These are phyloP conservation scores for Mormyrops boulengeri DNA, from an alignment of 2,797 vertebrate species.

Conservation along the genomic window DNA sequence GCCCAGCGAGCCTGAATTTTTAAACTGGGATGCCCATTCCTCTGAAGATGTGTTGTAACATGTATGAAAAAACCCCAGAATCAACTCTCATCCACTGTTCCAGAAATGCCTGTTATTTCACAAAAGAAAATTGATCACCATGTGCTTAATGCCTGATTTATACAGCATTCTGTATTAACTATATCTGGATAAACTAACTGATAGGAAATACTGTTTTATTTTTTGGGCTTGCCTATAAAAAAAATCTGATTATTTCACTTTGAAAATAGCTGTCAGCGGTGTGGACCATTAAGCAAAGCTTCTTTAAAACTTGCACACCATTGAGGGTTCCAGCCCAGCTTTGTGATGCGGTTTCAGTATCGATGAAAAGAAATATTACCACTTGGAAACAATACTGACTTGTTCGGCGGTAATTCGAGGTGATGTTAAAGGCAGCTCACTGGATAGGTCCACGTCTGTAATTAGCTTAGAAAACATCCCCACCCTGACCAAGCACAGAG, in stretches of 20 bases:
- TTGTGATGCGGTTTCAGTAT: background rate
- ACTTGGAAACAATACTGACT: constrained; percentile 11
- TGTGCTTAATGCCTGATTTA: background rate
- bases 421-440: background rate
- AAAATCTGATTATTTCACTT: background rate
- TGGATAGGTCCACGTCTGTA: background rate
- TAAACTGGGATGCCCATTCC: background rate
- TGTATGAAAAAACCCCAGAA: background rate
- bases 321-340: background rate
- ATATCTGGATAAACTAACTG: background rate
- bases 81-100: background rate
- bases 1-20: background rate
- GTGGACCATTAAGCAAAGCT: background rate
- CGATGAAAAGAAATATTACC: background rate
- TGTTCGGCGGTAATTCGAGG: background rate
- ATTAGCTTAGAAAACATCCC: background rate
- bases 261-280: background rate
- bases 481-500: background rate
- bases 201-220: background rate
- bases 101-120: background rate
- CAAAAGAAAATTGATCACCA: background rate
- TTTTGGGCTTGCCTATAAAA: background rate
- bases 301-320: background rate
- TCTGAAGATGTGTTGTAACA: background rate
- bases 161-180: background rate